Evolutionary conservation across 2,888 invertebrate species (phyloP).

Genomic region (Julus scanicus): DNA sequence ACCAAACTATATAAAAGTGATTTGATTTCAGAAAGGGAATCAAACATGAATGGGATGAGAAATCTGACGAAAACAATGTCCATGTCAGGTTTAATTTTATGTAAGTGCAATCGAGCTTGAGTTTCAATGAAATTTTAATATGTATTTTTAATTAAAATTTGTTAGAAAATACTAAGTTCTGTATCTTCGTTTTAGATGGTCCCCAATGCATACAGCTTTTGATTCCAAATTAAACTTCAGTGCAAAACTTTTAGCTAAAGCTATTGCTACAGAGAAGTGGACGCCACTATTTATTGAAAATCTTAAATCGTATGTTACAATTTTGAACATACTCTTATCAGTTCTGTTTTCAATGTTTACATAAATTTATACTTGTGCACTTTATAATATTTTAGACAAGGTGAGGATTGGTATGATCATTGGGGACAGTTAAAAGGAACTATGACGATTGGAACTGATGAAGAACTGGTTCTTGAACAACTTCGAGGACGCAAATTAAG

Average conservation of each 20-base stretch:
- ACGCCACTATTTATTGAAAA: background rate
- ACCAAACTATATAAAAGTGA: background rate
- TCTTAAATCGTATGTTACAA: background rate
- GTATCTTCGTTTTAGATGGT: constrained; percentile 10
- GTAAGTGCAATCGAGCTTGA: background rate
- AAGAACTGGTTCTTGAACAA: background rate
- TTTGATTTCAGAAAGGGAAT: constrained; percentile 36
- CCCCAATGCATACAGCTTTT: background rate
- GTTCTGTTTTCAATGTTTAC: background rate
- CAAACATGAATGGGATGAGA: background rate
- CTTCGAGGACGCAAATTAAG: constrained; percentile 44
- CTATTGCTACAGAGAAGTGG: constrained; percentile 41
- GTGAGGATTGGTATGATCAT: background rate
- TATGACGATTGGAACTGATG: background rate
- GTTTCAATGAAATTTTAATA: background rate
- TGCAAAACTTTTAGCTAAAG: constrained; percentile 9
- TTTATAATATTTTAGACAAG: background rate
- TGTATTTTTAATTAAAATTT: background rate
- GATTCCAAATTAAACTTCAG: constrained; percentile 4
- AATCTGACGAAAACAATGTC: constrained; percentile 24
- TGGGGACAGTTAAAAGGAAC: constrained; percentile 50
- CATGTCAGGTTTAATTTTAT: constrained; percentile 20
- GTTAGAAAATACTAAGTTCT: background rate
- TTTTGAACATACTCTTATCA: background rate
- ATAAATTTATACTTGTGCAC: background rate